Conservation (phyloP, 2,888 invertebrate species). For the Callinectes sapidus region DNA sequence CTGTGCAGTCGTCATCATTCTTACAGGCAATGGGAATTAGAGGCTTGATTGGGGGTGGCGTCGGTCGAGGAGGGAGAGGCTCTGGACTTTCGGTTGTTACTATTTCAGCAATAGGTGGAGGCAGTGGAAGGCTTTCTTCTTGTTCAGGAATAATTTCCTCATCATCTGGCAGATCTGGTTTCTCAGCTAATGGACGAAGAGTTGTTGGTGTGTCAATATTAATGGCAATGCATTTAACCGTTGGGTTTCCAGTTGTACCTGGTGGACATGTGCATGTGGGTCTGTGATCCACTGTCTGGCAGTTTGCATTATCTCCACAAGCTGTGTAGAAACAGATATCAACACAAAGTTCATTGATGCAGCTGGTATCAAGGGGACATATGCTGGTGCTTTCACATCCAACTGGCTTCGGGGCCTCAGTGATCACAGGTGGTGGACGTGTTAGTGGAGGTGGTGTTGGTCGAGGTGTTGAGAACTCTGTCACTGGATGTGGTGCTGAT, state of each 20-base stretch:
- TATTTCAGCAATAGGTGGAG: slow-evolving; percentile 43
- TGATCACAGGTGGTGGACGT: slow-evolving; percentile 41
- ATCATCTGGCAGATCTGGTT: slow-evolving; percentile 7
- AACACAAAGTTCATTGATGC: slow-evolving; percentile 68
- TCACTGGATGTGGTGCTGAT: slow-evolving; percentile 33
- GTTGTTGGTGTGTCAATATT: slow-evolving; percentile 74
- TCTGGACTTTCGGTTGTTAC: slow-evolving; percentile 35
- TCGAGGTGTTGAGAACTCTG: slow-evolving; percentile 4
- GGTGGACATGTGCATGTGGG: slow-evolving; percentile 84
- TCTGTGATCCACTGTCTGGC: slow-evolving; percentile 83
- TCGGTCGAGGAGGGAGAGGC: slow-evolving; percentile 25
- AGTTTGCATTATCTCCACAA: slow-evolving; percentile 85
- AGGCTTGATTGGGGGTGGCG: slow-evolving; percentile 54
- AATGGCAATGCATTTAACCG: slow-evolving; percentile 72
- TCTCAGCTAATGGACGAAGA: neutral
- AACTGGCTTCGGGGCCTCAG: slow-evolving; percentile 39
- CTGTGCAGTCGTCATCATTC: slow-evolving; percentile 60
- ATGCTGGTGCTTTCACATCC: slow-evolving; percentile 65
- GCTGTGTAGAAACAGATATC: slow-evolving; percentile 78
- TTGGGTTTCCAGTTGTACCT: slow-evolving; percentile 87
- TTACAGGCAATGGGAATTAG: slow-evolving; percentile 53
- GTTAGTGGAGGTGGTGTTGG: slow-evolving; percentile 33
- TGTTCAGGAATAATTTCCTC: neutral
- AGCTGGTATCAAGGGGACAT: slow-evolving; percentile 60
- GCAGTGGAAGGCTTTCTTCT: neutral